Percentiles rank a stretch among this genome's conserved stretches.
These are phyloP conservation scores for Xenus cinereus DNA, from an alignment of 2,113 vertebrate species.

Conservation along the genomic window DNA sequence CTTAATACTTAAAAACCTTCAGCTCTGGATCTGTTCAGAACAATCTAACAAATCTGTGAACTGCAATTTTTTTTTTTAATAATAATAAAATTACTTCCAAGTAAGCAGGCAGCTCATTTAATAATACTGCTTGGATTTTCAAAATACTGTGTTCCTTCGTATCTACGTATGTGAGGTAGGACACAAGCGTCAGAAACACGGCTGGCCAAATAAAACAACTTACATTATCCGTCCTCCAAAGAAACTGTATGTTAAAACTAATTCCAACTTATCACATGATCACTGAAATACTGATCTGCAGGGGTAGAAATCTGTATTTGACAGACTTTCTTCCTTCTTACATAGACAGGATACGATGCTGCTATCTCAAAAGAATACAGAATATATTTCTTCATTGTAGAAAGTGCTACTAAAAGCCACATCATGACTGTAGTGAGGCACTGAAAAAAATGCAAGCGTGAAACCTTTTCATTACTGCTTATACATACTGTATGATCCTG, in stretches of 20 bases:
- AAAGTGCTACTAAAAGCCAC: neutral
- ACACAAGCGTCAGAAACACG: neutral
- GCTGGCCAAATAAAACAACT: neutral
- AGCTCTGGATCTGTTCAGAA: neutral
- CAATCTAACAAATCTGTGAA: neutral
- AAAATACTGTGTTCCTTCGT: neutral
- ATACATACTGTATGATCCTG: neutral
- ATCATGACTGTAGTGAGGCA: neutral
- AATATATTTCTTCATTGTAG: neutral
- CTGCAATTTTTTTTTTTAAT: neutral
- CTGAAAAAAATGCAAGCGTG: neutral
- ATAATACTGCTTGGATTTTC: neutral
- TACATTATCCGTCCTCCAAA: neutral
- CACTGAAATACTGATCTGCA: neutral
- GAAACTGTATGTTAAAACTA: neutral
- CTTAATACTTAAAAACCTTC: neutral
- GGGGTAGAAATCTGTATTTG: neutral
- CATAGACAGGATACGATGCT: neutral
- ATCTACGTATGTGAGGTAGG: neutral
- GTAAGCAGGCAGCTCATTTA: neutral
- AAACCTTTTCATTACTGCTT: neutral
- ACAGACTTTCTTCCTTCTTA: neutral
- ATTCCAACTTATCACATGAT: neutral
- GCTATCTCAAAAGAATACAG: neutral
- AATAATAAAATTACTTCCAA: neutral